Base-by-base conservation (phyloP, 2,888 invertebrate species). In the Nemapogon koenigi region DNA sequence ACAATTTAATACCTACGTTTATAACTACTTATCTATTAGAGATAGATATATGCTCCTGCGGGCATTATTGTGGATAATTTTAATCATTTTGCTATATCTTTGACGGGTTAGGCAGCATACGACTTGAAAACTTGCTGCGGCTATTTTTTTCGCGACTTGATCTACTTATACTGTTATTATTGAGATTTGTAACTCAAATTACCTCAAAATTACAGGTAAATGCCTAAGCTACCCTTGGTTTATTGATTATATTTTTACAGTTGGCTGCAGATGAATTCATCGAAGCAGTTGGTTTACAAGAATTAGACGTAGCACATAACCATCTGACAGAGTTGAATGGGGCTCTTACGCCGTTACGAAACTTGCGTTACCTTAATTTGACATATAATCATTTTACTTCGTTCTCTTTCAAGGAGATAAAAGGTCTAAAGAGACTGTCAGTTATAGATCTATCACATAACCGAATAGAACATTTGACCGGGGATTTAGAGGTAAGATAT, bases 331-430 rank as follows among this genome's bases (percentile, higher is more conserved):
- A 86, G 1, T 61, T 92, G 38, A 91, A 90, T 53, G 86, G 86
- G 35, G 90, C 91, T 0, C 59, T 92, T 28, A 75, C 85, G 49
- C 86, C 87, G 28, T 68, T 92, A 36, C 82, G 83, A 49, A 83
- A 85, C 7, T 65, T 93, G 15, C 81, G 82, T 45, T 83, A 82
- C 46, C 79, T 90, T 29, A 91, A 91, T 65, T 72, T 93, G 43
- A 89, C 90, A 0, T 85, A 86, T 56, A 93, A 93, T 57, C 76
- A 81, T 26, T 78, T 92, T 40, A 79, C 82, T 1, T 89, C 90
- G 52, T 92, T 93, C 67, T 90, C 90, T 0, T 82, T 92, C 53
- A 85, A 88, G 58, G 90, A 92, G 61, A 84, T 92, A 31, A 85
- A 86, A 40, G 91, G 91, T 0, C 63, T 92, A 41, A 83, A 84